A percentile compares a stretch with the other conserved stretches of the same genome.
Conservation (phyloP, 1,140 invertebrate species). For the Heliconius hermathena region DNA sequence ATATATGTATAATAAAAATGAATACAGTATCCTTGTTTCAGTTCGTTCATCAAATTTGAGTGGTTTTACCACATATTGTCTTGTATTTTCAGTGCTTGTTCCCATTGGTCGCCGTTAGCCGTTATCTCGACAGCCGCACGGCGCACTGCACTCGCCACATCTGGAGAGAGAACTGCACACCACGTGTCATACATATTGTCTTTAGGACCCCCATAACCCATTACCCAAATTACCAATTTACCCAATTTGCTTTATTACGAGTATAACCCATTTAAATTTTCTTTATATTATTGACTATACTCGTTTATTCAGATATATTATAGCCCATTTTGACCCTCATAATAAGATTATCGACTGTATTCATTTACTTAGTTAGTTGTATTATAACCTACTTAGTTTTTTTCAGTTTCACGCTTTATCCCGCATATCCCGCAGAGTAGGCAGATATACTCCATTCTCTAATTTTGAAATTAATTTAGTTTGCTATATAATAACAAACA, state of each 20-base stretch:
- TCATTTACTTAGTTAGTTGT: no score
- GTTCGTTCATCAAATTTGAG: slow-evolving; percentile 46
- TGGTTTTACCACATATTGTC: slow-evolving; percentile 80
- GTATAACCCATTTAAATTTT: no score
- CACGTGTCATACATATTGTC: slow-evolving; percentile 76
- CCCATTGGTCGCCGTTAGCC: slow-evolving; percentile 78
- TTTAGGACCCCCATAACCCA: slow-evolving; percentile 38
- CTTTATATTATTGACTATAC: no score
- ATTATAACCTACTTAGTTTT: no score
- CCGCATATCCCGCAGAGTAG: no score
- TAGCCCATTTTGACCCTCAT: no score
- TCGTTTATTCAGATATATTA: no score
- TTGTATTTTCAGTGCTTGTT: slow-evolving; percentile 80
- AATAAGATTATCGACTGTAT: no score
- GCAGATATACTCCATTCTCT: no score
- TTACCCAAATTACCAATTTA: not conserved
- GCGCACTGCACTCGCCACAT: slow-evolving; percentile 67
- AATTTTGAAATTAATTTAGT: no score
- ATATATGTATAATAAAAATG: slow-evolving; percentile 69
- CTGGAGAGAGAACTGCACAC: slow-evolving; percentile 82
- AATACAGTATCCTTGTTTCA: slow-evolving; percentile 73
- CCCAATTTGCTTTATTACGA: not conserved
- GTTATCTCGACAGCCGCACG: slow-evolving; percentile 74
- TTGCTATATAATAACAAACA: no score
- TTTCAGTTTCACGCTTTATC: no score